Percentiles rank a stretch among this genome's conserved stretches.
These are phyloP conservation scores for Argopecten irradians DNA, from an alignment of 1,140 invertebrate species.

Conservation along the genomic window DNA sequence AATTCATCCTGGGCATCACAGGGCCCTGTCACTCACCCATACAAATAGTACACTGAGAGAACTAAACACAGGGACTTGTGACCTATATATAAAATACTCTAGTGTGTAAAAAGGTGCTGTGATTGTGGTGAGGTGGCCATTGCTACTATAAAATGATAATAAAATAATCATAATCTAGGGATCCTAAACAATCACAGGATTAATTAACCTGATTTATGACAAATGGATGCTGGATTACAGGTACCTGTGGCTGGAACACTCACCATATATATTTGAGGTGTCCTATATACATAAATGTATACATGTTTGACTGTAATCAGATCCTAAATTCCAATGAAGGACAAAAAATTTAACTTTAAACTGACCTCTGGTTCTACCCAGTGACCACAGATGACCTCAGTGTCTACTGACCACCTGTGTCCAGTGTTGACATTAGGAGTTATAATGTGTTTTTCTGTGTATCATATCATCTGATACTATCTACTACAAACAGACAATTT, in stretches of 20 bases:
- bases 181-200: neutral
- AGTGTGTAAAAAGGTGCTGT: too few relatives aligned
- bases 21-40: neutral
- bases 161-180: too few relatives aligned
- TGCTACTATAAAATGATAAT: too few relatives aligned
- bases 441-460: too few relatives aligned
- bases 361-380: neutral
- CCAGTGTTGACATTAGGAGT: neutral
- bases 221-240: neutral
- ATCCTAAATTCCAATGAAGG: too few relatives aligned
- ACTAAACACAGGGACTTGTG: neutral
- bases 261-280: neutral
- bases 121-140: too few relatives aligned
- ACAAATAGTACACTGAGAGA: neutral
- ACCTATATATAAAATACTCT: neutral
- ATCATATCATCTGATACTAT: neutral
- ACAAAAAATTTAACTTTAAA: neutral
- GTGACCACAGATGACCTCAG: neutral
- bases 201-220: neutral
- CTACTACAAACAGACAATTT: neutral
- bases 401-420: neutral
- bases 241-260: neutral
- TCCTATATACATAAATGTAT: too few relatives aligned
- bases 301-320: too few relatives aligned
- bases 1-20: too few relatives aligned